phyloP scores from a whole-genome alignment of 1,140 invertebrate genomes.

The Diprion similis region DNA sequence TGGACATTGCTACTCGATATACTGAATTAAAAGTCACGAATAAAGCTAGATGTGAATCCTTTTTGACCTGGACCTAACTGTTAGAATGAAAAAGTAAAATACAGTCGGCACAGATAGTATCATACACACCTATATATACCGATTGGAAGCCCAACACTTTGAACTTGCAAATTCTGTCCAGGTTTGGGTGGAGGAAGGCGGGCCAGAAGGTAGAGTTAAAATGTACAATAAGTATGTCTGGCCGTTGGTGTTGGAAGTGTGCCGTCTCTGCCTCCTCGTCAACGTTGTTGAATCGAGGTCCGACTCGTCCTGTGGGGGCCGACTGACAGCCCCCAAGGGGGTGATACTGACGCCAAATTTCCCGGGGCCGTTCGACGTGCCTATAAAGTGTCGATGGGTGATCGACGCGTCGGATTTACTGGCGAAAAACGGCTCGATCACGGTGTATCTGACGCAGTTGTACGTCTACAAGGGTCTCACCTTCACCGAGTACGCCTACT shows the following conservation, averaged over 20 bases:
- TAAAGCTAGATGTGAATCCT: no score
- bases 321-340: conserved; percentile 68
- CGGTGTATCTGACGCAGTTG: conserved; percentile 87
- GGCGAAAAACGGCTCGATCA: conserved; percentile 68
- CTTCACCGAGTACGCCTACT: conserved; percentile 84
- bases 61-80: no score
- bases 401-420: conserved; percentile 75
- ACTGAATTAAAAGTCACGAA: no score
- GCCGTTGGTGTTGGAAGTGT: background rate
- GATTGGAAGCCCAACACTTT: no score
- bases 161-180: background rate
- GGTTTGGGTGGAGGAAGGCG: background rate
- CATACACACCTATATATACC: no score
- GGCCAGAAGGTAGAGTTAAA: background rate
- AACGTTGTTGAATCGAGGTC: background rate
- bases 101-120: no score
- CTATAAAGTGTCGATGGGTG: conserved; percentile 85
- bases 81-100: no score
- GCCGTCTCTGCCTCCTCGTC: background rate
- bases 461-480: conserved; percentile 81
- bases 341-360: conserved; percentile 84
- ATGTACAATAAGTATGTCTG: background rate
- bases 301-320: conserved; percentile 66
- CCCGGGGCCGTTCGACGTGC: conserved; percentile 78
- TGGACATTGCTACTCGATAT: no score